Percentiles rank a stretch among this genome's conserved stretches.
These are phyloP conservation scores for Cyanocitta stelleri DNA, from an alignment of 2,113 vertebrate genomes.

Conservation along the genomic window DNA sequence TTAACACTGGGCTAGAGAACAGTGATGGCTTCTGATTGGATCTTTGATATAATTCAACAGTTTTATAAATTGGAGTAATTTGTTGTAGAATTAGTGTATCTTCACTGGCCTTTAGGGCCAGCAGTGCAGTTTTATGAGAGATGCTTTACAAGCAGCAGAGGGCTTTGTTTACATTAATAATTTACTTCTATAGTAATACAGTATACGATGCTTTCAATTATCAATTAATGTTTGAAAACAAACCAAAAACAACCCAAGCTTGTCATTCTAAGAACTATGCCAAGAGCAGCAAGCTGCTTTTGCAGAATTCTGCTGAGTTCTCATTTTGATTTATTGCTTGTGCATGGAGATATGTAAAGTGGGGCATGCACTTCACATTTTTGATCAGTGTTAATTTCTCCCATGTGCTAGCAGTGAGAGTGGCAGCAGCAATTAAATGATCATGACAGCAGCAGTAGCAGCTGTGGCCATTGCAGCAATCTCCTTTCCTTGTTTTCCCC, in stretches of 20 bases:
- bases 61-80: background rate
- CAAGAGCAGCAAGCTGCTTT: background rate
- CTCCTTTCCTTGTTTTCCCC: background rate
- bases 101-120: background rate
- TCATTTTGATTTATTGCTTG: background rate
- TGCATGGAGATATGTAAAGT: background rate
- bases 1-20: background rate
- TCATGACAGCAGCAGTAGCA: background rate
- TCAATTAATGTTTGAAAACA: background rate
- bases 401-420: background rate
- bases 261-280: background rate
- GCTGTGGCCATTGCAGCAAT: background rate
- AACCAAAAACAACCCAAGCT: background rate
- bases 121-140: background rate
- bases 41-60: background rate
- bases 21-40: background rate
- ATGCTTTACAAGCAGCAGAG: background rate
- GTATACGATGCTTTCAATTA: background rate
- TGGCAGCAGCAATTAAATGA: background rate
- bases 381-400: slow-evolving; percentile 22
- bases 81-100: background rate
- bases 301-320: background rate
- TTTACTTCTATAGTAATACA: background rate
- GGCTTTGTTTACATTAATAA: background rate
- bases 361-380: background rate